Percentiles rank a stretch among this genome's conserved stretches.
Evolutionary conservation across 2,113 vertebrate species (phyloP).

Genomic region (Plectropomus leopardus): DNA sequence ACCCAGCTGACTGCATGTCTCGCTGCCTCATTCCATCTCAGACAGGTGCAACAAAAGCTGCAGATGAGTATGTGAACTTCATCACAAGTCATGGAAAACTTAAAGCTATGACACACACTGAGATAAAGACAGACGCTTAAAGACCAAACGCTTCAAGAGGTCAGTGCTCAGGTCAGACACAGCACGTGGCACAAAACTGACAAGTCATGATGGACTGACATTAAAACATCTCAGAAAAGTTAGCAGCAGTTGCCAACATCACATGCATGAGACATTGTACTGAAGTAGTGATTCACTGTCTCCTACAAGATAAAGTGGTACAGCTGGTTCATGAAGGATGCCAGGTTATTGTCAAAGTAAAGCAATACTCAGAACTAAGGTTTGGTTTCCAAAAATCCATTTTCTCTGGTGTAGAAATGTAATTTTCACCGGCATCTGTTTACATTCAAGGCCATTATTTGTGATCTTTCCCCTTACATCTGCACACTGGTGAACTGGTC

Average conservation of each 20-base stretch:
- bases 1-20: constrained; percentile 44
- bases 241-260: constrained; percentile 21
- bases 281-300: too few relatives aligned
- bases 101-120: constrained; percentile 31
- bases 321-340: constrained; percentile 50
- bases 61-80: constrained; percentile 56
- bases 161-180: constrained; percentile 30
- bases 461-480: too few relatives aligned
- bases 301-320: neutral
- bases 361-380: constrained; percentile 21
- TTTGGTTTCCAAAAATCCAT: constrained; percentile 20
- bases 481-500: too few relatives aligned
- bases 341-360: constrained; percentile 48
- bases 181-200: constrained; percentile 32
- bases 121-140: constrained; percentile 38
- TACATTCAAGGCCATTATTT: too few relatives aligned
- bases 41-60: constrained; percentile 30
- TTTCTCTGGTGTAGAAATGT: too few relatives aligned
- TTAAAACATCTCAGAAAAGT: constrained; percentile 23
- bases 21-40: constrained; percentile 1
- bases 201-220: neutral
- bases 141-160: constrained; percentile 33
- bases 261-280: constrained; percentile 13
- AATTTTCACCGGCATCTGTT: too few relatives aligned
- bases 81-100: constrained; percentile 23